These are phyloP conservation scores for Prionchulus punctatus DNA, from an alignment of 2,888 invertebrate species.

Conservation along the genomic window DNA sequence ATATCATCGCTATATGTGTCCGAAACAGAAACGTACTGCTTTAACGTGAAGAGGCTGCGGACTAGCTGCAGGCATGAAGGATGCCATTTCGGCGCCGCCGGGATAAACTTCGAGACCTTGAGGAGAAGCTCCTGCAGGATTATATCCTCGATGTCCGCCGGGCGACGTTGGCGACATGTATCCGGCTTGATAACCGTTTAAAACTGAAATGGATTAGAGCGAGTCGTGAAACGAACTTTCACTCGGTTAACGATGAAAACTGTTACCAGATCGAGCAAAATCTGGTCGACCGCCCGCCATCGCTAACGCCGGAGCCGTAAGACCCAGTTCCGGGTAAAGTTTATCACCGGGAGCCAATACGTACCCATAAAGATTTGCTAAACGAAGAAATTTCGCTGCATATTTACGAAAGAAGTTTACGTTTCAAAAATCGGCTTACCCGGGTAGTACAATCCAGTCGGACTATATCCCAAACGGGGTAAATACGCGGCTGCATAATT, in stretches of 20 bases:
- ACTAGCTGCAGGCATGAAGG: slow-evolving; percentile 3
- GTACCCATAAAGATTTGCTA: slow-evolving; percentile 2
- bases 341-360: slow-evolving; percentile 3
- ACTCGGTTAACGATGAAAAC: not conserved
- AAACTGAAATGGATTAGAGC: not conserved
- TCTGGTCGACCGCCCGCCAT: not conserved
- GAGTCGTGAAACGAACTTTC: not conserved
- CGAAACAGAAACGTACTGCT: not conserved
- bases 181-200: slow-evolving; percentile 1
- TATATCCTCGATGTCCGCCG: not conserved
- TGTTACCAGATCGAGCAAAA: not conserved
- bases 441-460: slow-evolving; percentile 1
- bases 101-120: not conserved
- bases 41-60: slow-evolving; percentile 7
- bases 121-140: not conserved
- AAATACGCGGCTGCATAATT: slow-evolving; percentile 2
- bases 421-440: not conserved
- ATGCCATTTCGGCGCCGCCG: not conserved
- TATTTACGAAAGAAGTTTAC: not conserved
- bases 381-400: not conserved
- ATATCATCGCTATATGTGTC: not conserved
- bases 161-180: slow-evolving; percentile 1
- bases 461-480: slow-evolving; percentile 2
- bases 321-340: not conserved
- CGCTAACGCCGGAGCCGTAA: not conserved